Percentiles rank a stretch among this genome's conserved stretches.
These are phyloP conservation scores for Aselliscus stoliczkanus DNA, from an alignment of 2,797 vertebrate species.

Conservation along the genomic window DNA sequence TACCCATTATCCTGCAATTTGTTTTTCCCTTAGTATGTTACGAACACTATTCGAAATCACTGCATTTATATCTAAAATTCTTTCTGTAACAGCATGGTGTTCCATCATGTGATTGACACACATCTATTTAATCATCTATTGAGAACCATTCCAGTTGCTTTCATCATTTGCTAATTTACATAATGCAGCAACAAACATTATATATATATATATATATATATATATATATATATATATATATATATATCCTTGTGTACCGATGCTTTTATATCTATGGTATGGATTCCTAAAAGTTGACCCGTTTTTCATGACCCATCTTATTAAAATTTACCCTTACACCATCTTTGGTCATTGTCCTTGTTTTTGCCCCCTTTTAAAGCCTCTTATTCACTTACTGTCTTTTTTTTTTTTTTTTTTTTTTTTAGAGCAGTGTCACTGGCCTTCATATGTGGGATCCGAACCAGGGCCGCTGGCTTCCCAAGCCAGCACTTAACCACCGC, in stretches of 20 bases:
- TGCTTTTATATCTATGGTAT: neutral
- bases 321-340: neutral
- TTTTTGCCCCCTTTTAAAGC: neutral
- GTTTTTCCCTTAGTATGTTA: neutral
- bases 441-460: too few relatives aligned
- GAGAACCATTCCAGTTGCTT: neutral
- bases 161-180: conserved; percentile 14
- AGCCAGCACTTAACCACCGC: too few relatives aligned
- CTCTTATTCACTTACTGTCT: neutral
- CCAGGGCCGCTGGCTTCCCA: too few relatives aligned
- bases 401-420: too few relatives aligned
- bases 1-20: neutral
- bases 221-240: too few relatives aligned
- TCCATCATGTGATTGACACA: neutral
- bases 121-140: neutral
- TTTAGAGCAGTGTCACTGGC: too few relatives aligned
- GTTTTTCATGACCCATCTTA: neutral
- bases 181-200: neutral
- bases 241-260: neutral
- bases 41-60: neutral
- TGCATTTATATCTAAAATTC: neutral
- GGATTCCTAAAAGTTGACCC: neutral
- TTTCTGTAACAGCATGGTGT: neutral
- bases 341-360: neutral
- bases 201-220: too few relatives aligned